Base-by-base conservation (phyloP, 2,113 vertebrate genomes). In the Sebastes fasciatus region DNA sequence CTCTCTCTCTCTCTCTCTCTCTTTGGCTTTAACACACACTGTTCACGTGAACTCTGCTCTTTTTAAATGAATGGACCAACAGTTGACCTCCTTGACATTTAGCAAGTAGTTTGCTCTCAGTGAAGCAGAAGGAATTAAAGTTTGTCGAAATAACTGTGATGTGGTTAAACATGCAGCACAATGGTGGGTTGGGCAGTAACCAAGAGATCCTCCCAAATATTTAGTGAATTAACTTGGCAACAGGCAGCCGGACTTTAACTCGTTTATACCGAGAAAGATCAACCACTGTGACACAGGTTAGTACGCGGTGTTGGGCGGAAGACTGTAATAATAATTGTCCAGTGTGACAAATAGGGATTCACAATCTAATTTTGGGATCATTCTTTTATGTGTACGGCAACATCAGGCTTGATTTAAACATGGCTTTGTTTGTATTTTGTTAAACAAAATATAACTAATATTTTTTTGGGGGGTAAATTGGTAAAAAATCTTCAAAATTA, bases 21-120 rank as follows among this genome's bases (percentile, higher is more conserved):
- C 43, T 26, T 26, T 19, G 51, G 4, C 64, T 67, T 17, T 40
- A 12, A 17, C 57, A 49, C 42, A 13, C 34, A 26, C 26, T 26
- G 26, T 26, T 26, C 26, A 16, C 83, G 45, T 43, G 76, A 80
- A 54, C 64, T 55, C 26, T 62, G 58, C 64, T 79, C 42, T 83
- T 72, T 26, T 74, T 78, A 68, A 85, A 78, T 55, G 43, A 71
- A 48, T 58, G 81, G 83, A 85, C 82, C 86, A 86, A 62, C 46
- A 75, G 70, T 66, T 68, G 80, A 87, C 81, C 83, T 64, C 4
- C n/a, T 63, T 70, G 79, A 80, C 68, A 61, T 46, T 19, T 9
- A 9, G n/a, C 45, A 57, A 12, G 19, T n/a, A 62, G 21, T 74
- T 61, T n/a, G 34, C 43, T 16, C 23, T 51, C 46, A 52, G 72